Evolutionary conservation across 1,140 invertebrate genomes (phyloP).

Genomic region (Meteorus sp.): DNA sequence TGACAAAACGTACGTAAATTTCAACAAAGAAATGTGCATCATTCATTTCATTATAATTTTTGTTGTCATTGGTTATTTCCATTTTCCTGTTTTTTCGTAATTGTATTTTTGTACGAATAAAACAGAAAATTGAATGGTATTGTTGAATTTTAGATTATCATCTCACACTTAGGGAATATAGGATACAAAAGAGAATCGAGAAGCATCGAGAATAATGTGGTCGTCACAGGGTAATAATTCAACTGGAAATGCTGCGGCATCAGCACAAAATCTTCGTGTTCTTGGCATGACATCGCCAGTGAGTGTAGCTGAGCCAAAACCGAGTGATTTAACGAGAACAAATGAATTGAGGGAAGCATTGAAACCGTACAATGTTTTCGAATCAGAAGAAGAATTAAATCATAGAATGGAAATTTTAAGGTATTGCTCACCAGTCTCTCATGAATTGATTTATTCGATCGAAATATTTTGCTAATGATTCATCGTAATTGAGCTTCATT

Average conservation of each 20-base stretch:
- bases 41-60: conserved; percentile 3
- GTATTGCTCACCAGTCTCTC: no score
- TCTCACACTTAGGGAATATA: no score
- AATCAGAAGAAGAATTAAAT: conserved; percentile 86
- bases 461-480: not conserved
- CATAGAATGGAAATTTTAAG: conserved; percentile 83
- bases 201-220: conserved; percentile 50
- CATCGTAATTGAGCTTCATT: no score
- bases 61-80: not conserved
- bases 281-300: conserved; percentile 94
- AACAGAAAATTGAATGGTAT: no score
- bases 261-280: conserved; percentile 53
- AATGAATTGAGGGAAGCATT: conserved; percentile 81
- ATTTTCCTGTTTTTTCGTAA: no score
- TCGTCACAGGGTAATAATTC: conserved; percentile 39
- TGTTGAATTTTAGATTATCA: no score
- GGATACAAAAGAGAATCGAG: no score
- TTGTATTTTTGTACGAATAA: no score
- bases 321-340: conserved; percentile 80
- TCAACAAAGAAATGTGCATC: no score
- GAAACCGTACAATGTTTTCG: conserved; percentile 88
- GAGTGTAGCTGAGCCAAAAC: conserved; percentile 83
- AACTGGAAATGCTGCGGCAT: conserved; percentile 33
- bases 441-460: no score
- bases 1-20: conserved; percentile 38